Base-by-base conservation (phyloP, 2,888 invertebrate species). In the Hermaeophaga mercurialis region DNA sequence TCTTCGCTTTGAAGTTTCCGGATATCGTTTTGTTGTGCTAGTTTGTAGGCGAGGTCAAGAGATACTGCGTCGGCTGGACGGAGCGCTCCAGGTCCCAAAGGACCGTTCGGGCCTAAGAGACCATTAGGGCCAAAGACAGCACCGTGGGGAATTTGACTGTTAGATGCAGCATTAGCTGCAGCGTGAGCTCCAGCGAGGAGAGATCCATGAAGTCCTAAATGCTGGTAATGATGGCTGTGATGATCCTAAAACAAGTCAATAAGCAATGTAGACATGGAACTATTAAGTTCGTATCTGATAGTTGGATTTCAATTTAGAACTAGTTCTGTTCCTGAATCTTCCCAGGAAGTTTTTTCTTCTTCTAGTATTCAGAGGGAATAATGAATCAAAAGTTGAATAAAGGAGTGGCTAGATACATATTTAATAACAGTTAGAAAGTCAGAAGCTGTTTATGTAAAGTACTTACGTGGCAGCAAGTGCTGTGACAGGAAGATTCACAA, bases 1-100 rank as follows among this genome's bases (percentile, higher is more conserved):
- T 80, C 80, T 67, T 84, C 84, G 9, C 44, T 38, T 12, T 57
- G 44, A 9, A 45, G 45, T 0, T 78, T 77, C 4, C 78, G 73
- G 14, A 72, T 70, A 34, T 76, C 74, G 4, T 63, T 59, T 6
- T 78, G 73, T 44, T 77, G 78, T 11, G 74, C 75, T 8, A 77
- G 72, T 56, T 78, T 78, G 38, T 75, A 72, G 1, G 81, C 80
- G 12, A 82, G 62, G 3, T 77, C 73, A 11, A 81, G 68, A 33
- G 81, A 81, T 1, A 82, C 79, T 5, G 81, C 77, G 72, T 82
- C 81, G 0, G 81, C 81, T 4, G 81, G 77, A 6, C 65, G 61
- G 2, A 48, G 48, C 11, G 22, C 48, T 14, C 44, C 56, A 17
- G 39, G n/a, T n/a, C n/a, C 12, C 11, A 26, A 45, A 6, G 19